Evolutionary conservation across 2,113 vertebrate genomes (phyloP).

Genomic region (Pseudopodoces humilis): DNA sequence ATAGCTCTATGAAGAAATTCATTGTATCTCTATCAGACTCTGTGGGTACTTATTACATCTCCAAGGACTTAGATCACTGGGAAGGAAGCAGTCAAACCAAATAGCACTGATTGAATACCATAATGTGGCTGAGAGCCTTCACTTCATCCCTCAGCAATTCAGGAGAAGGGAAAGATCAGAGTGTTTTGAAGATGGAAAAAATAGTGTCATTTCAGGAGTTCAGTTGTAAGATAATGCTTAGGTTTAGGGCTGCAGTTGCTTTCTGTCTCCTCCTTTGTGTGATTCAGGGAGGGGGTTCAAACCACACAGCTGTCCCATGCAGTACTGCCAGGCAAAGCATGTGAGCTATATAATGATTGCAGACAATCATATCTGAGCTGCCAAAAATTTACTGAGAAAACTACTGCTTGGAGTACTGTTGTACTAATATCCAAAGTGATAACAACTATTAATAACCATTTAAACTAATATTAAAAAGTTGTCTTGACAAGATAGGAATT

Average conservation of each 20-base stretch:
- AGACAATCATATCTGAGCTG: neutral
- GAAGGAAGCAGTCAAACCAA: neutral
- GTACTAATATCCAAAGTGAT: neutral
- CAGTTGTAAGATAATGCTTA: neutral
- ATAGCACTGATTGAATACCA: neutral
- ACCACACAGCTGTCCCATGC: neutral
- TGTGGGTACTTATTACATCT: neutral
- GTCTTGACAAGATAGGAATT: neutral
- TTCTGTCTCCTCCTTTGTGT: neutral
- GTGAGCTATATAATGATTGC: neutral
- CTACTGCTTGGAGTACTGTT: neutral
- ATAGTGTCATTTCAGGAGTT: neutral
- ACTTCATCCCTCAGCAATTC: neutral
- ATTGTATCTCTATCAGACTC: neutral
- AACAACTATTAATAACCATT: neutral
- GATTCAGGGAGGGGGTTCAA: neutral
- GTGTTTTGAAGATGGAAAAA: neutral
- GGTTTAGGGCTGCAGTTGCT: neutral
- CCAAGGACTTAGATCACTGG: neutral
- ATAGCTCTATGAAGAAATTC: neutral
- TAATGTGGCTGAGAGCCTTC: neutral
- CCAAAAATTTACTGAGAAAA: neutral
- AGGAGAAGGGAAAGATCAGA: neutral
- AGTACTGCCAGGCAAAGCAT: neutral
- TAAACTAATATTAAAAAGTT: neutral